A percentile compares a stretch with the other conserved stretches of the same genome.
Conservation (phyloP, 2,797 vertebrate genomes). For the Sebastes baramenuke region DNA sequence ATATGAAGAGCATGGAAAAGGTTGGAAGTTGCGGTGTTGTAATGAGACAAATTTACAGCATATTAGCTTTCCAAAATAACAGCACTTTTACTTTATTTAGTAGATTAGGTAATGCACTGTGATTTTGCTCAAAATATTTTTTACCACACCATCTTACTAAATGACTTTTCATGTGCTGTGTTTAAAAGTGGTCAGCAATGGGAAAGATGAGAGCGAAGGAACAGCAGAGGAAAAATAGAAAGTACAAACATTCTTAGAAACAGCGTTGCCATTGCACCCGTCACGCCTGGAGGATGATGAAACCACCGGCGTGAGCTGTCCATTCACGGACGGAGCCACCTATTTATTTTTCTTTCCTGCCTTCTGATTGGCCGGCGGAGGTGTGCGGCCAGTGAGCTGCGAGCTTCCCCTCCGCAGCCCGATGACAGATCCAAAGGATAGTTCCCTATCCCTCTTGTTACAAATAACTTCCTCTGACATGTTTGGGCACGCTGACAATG, state of each 20-base stretch:
- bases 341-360: constrained; percentile 75
- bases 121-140: constrained; percentile 15
- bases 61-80: background rate
- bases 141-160: background rate
- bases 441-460: constrained; percentile 81
- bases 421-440: constrained; percentile 84
- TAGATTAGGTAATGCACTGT: constrained; percentile 10
- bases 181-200: constrained; percentile 19
- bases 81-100: background rate
- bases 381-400: constrained; percentile 67
- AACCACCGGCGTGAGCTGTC: constrained; percentile 53
- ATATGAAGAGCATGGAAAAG: background rate
- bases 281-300: constrained; percentile 53
- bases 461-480: constrained; percentile 85
- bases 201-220: constrained; percentile 36
- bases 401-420: constrained; percentile 67
- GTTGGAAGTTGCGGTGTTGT: background rate
- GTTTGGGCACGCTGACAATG: constrained; percentile 83
- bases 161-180: background rate
- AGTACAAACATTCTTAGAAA: constrained; percentile 44
- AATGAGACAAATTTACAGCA: background rate
- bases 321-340: constrained; percentile 55
- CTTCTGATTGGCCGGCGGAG: constrained; percentile 75
- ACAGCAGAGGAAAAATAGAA: constrained; percentile 25
- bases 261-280: constrained; percentile 42